Conservation (phyloP, 2,888 invertebrate genomes). For the Oxystoma pomonae region DNA sequence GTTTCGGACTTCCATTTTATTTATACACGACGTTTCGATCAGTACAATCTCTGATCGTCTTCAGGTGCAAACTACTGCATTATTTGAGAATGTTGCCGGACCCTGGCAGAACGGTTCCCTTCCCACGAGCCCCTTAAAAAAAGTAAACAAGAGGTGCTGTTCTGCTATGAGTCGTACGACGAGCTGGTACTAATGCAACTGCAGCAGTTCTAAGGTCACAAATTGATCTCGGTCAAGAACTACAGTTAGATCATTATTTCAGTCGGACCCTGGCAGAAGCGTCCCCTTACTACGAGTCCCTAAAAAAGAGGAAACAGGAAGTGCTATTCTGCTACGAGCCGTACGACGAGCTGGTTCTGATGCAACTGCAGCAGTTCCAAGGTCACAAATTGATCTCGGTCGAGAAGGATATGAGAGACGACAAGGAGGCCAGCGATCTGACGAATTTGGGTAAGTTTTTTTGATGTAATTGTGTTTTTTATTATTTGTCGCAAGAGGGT, state of each 20-base stretch:
- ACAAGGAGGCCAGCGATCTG: conserved; percentile 56
- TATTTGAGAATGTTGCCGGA: no score
- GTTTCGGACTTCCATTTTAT: no score
- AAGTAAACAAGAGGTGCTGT: conserved; percentile 87
- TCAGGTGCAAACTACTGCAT: no score
- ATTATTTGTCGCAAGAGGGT: no score
- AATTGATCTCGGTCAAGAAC: conserved; percentile 88
- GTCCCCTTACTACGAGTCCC: conserved; percentile 92
- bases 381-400: conserved; percentile 76
- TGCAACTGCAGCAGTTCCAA: conserved; percentile 82
- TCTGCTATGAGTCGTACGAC: conserved; percentile 96
- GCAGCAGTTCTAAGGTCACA: conserved; percentile 70
- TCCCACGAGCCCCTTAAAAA: conserved; percentile 91
- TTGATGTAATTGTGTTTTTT: no score
- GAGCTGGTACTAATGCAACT: conserved; percentile 91
- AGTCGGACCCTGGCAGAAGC: conserved; percentile 90
- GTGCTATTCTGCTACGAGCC: conserved; percentile 95
- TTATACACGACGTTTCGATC: no score
- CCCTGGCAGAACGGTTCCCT: conserved; percentile 89
- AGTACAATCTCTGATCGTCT: no score
- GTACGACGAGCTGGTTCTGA: conserved; percentile 93
- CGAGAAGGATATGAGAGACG: conserved; percentile 88
- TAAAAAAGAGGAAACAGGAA: conserved; percentile 83
- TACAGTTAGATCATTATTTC: no score
- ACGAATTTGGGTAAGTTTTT: conserved; percentile 59